Evolutionary conservation across 1,140 invertebrate genomes (phyloP), one percentile per base, ranked within the genome.

Genomic region (Monochamus saltuarius): DNA sequence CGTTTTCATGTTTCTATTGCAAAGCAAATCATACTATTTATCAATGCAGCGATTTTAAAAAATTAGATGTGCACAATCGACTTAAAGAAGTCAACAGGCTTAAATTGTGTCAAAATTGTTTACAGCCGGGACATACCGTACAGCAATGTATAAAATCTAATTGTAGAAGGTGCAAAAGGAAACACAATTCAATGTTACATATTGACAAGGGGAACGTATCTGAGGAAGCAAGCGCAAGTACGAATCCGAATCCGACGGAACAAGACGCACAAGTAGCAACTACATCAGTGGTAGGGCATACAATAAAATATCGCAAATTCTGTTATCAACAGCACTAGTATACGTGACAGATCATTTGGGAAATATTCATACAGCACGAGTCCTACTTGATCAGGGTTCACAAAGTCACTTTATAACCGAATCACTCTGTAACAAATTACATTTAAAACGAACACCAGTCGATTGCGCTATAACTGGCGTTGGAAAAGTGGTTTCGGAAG

Each of bases 341-440:
- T 17, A 47, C 57, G 16, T 13, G 8, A 13, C 35, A 55, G 10
- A 59, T 52, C 4, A 42, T 43, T 17, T 42, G 57, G 16, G 65
- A 39, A 13, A 55, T 59, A 51, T 51, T 47, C 8, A 17, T 17
- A 17, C 59, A 54, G 47, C 14, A 54, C 19, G 22, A 34, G 11
- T 42, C 51, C 11, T 29, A 29, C 13, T 22, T 34, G 47, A 51
- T 51, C 36, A 13, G n/a, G 34, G 47, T 11, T 22, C 47, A 35
- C 47, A 51, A 46, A 54, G 56, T 13, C 54, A 65, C 37, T 17
- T 65, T 10, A 29, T 63, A 19, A 29, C 50, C 1, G 49, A 54
- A 19, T 34, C 47, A 35, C 43, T 13, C 39, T 61, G 10, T 51
- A 56, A 57, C 22, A 58, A 7, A 54, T 53, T 34, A 11, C 46